Base-by-base conservation (phyloP, 2,888 invertebrate species). In the Chrysolina haemoptera region DNA sequence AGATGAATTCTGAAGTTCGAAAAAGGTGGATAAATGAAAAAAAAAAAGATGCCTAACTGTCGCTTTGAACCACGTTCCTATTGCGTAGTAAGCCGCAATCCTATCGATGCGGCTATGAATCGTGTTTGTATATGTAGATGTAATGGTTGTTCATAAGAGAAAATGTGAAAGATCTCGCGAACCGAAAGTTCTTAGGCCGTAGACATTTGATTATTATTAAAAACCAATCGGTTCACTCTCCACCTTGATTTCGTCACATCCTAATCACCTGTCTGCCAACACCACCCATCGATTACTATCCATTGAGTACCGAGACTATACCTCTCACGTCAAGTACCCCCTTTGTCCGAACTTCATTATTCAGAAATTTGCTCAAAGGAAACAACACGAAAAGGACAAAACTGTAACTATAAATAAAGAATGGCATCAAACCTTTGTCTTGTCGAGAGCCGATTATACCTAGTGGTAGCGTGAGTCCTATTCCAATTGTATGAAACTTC, bases 391-490 rank as follows among this genome's bases (percentile, higher is more conserved):
- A 22, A 71, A 18, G 55, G 35, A 27, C 59, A 72, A 73, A 75
- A 73, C 62, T 71, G 75, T 63, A 71, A 75, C 73, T 63, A 65
- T 74, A 75, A 75, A 74, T 68, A 76, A 68, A 74, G 68, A 46
- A 66, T 71, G 63, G 73, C 62, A 70, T 70, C 59, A 66, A 53
- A n/a, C 71, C 73, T 73, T 75, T 73, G 71, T 74, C 48, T 75
- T 72, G 71, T 74, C 71, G 22, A 75, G 71, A 75, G 73, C 75
- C 75, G 72, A 75, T 75, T 74, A 74, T 75, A 74, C 74, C 74
- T 73, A 70, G 20, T 70, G 63, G 64, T 72, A 64, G 69, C 70
- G 73, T 77, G 70, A 71, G 63, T 70, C 64, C 55, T 69, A 74
- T 77, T 70, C 64, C 55, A 67, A 74, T 77, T 75, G 73, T 75